phyloP scores from a whole-genome alignment of 2,797 vertebrate genomes.

The Sibirionetta formosa region DNA sequence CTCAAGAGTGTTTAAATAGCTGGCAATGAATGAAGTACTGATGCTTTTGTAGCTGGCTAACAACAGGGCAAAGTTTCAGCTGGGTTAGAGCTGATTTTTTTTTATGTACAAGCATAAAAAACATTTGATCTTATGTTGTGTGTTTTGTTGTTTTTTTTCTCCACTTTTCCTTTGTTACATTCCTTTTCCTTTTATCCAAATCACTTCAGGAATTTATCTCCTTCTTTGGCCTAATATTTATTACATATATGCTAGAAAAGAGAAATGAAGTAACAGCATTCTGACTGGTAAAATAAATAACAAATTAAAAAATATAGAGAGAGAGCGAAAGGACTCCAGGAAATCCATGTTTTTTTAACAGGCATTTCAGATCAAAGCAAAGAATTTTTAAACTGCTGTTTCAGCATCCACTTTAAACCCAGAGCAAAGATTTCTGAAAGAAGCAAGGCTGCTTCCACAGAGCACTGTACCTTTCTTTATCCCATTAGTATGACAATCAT shows the following conservation, averaged over 20 bases:
- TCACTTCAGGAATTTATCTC: background rate
- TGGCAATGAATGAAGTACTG: background rate
- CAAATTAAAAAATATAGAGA: background rate
- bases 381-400: constrained; percentile 6
- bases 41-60: background rate
- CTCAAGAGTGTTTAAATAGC: background rate
- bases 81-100: background rate
- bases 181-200: background rate
- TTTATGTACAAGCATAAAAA: background rate
- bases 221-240: background rate
- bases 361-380: constrained; percentile 18
- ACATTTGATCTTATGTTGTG: background rate
- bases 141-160: background rate
- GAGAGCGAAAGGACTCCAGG: background rate
- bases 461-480: constrained; percentile 2
- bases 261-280: background rate
- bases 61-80: background rate
- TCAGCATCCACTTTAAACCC: background rate
- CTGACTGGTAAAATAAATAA: background rate
- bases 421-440: constrained; percentile 21
- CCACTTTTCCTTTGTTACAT: background rate
- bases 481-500: background rate
- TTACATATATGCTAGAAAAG: background rate
- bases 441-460: background rate
- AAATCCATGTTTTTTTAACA: background rate